phyloP scores from a whole-genome alignment of 1,140 invertebrate genomes.

The Mesaphorura yosii region DNA sequence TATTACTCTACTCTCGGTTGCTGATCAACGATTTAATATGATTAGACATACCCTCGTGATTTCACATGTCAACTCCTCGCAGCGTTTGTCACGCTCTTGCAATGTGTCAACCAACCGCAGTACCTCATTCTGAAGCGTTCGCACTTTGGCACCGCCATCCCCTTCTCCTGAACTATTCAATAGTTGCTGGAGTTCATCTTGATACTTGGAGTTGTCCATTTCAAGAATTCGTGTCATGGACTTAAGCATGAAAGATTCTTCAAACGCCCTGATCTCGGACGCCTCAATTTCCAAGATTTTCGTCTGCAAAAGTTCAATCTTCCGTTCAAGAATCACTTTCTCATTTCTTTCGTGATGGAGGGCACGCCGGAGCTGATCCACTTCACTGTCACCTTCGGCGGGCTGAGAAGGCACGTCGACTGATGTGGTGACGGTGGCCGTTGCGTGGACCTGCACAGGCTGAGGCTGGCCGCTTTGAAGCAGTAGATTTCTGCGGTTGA shows the following conservation, averaged over 20 bases:
- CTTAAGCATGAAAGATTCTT: conserved; percentile 20
- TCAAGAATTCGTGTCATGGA: conserved; percentile 20
- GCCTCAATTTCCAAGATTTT: conserved; percentile 26
- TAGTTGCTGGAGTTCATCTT: conserved; percentile 16
- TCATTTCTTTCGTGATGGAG: conserved; percentile 36
- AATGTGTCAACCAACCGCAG: conserved; percentile 55
- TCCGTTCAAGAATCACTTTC: conserved; percentile 25
- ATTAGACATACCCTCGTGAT: conserved; percentile 49
- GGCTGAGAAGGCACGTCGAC: background rate
- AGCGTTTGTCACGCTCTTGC: conserved; percentile 67
- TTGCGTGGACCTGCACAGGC: background rate
- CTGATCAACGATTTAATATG: background rate
- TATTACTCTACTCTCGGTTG: background rate
- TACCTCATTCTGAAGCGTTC: conserved; percentile 25
- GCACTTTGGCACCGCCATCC: conserved; percentile 22
- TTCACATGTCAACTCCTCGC: conserved; percentile 76
- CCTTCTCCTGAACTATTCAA: conserved; percentile 10
- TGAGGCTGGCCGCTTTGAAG: background rate
- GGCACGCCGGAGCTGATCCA: conserved; percentile 2
- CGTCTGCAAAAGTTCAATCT: conserved; percentile 27
- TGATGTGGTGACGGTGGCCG: background rate
- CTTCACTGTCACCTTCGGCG: background rate
- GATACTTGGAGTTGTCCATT: conserved; percentile 27
- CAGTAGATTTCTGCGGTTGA: background rate
- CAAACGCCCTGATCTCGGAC: conserved; percentile 24